Percentiles rank a stretch among this genome's conserved stretches.
Evolutionary conservation across 2,113 vertebrate species (phyloP).

Genomic region (Cyprinus carpio): DNA sequence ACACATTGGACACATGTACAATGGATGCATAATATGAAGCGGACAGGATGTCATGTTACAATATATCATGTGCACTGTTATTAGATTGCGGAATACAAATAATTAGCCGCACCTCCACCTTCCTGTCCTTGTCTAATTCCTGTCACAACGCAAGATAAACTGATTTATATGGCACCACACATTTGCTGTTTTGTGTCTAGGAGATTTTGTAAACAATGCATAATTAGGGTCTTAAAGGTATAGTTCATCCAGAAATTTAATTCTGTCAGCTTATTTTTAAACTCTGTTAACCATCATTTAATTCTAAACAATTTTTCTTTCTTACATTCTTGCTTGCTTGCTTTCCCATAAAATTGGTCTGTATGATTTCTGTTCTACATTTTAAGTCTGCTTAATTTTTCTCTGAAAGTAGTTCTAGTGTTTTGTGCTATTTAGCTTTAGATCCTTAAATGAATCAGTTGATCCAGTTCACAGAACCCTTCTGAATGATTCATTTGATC

Average conservation of each 20-base stretch:
- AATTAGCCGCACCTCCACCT: slow-evolving; percentile 10
- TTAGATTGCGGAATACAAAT: slow-evolving; percentile 4
- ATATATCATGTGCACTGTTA: not conserved
- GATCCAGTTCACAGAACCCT: not conserved
- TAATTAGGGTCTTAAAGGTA: not conserved
- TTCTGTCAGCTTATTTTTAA: not conserved
- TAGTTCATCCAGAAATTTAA: not conserved
- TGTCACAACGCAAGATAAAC: not conserved
- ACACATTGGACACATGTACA: not conserved
- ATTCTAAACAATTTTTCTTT: too few species aligned
- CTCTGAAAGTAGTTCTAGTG: too few species aligned
- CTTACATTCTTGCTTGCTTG: too few species aligned
- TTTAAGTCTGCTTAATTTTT: too few species aligned
- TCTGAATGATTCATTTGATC: not conserved
- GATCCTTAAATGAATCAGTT: not conserved
- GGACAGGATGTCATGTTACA: slow-evolving; percentile 13
- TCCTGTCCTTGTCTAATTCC: slow-evolving; percentile 2
- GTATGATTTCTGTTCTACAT: too few species aligned
- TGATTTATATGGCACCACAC: not conserved
- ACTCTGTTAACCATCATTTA: too few species aligned
- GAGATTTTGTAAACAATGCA: not conserved
- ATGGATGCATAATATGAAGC: slow-evolving; percentile 7
- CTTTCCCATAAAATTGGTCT: too few species aligned
- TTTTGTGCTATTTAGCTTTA: not conserved
- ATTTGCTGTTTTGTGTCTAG: not conserved